A percentile compares a stretch with the other conserved stretches of the same genome.
Evolutionary conservation across 2,797 vertebrate species (phyloP).

Genomic region (Lagorchestes hirsutus): DNA sequence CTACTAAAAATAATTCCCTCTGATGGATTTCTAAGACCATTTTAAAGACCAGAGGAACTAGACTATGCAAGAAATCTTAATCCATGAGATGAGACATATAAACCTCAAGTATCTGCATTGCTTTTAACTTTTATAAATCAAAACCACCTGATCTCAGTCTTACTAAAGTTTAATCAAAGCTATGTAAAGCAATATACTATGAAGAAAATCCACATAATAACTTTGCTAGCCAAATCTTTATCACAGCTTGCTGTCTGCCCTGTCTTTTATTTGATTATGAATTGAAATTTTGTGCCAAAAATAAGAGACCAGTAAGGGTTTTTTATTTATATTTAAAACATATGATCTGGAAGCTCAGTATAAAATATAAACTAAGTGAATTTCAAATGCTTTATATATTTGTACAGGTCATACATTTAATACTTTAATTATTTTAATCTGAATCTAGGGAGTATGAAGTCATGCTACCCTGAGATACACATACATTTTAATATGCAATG

Average conservation of each 20-base stretch:
- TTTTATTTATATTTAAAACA: slow-evolving; percentile 68
- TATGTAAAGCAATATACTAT: slow-evolving; percentile 58
- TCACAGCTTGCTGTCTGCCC: slow-evolving; percentile 43
- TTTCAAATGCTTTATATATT: slow-evolving; percentile 70
- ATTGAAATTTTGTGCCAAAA: slow-evolving; percentile 61
- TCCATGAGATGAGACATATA: slow-evolving; percentile 48
- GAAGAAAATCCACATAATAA: slow-evolving; percentile 47
- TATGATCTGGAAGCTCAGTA: slow-evolving; percentile 77
- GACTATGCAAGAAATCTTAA: slow-evolving; percentile 62
- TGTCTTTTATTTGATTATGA: slow-evolving; percentile 60
- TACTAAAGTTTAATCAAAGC: slow-evolving; percentile 66
- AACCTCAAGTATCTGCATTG: neutral
- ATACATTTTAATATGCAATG: slow-evolving; percentile 55
- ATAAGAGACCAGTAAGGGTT: neutral
- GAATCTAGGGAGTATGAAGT: slow-evolving; percentile 53
- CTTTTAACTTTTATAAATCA: slow-evolving; percentile 59
- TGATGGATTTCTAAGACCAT: slow-evolving; percentile 60
- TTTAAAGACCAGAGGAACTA: slow-evolving; percentile 59
- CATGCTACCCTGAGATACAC: neutral
- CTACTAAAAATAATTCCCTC: slow-evolving; percentile 67
- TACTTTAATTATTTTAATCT: slow-evolving; percentile 59
- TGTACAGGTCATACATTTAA: slow-evolving; percentile 56
- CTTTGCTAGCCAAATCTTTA: slow-evolving; percentile 57
- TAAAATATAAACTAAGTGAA: slow-evolving; percentile 70
- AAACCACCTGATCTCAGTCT: slow-evolving; percentile 48